phyloP scores from a whole-genome alignment of 2,113 vertebrate species.

The Peromyscus californicus region DNA sequence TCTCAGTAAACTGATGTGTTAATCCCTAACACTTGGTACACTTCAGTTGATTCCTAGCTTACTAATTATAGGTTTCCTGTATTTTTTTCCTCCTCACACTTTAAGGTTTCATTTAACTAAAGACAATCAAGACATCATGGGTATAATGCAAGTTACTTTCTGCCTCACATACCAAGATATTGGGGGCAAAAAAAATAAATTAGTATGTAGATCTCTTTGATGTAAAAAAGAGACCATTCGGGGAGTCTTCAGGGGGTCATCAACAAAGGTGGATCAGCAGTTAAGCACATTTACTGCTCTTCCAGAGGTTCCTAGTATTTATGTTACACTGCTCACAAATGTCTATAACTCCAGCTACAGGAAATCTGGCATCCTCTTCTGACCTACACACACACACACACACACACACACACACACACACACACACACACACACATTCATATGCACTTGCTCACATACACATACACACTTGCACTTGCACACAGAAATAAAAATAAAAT shows the following conservation, averaged over 20 bases:
- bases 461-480: background rate
- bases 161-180: background rate
- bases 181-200: background rate
- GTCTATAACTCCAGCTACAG: no score
- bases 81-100: background rate
- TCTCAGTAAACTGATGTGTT: background rate
- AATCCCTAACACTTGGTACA: background rate
- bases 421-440: background rate
- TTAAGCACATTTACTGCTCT: background rate
- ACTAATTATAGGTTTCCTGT: background rate
- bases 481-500: background rate
- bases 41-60: background rate
- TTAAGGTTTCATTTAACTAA: background rate
- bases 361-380: background rate
- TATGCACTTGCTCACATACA: no score
- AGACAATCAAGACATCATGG: slow-evolving; percentile 5
- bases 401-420: background rate
- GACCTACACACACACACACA: background rate
- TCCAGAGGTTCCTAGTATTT: background rate
- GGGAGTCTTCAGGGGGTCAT: background rate
- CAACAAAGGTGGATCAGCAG: no score
- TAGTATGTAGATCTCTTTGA: background rate
- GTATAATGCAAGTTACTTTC: background rate
- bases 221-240: background rate
- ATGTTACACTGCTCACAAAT: background rate